Conservation (phyloP, 1,140 invertebrate species). For the Dolichoris vasculosae region DNA sequence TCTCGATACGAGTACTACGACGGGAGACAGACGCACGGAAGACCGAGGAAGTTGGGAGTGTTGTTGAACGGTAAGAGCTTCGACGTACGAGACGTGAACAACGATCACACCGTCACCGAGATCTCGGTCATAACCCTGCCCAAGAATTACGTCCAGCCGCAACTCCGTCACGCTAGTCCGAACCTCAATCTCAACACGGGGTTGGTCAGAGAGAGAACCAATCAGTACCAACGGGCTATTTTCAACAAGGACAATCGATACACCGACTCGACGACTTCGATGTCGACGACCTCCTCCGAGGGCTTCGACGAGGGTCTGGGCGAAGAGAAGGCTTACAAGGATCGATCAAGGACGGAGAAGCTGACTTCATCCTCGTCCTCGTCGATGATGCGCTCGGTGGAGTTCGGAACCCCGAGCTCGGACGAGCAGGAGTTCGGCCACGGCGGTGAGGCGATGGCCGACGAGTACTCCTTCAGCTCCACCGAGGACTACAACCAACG, state of each 20-base stretch:
- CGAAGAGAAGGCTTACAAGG: constrained; percentile 75
- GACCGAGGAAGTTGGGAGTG: constrained; percentile 76
- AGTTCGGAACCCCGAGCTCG: constrained; percentile 72
- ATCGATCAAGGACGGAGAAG: constrained; percentile 72
- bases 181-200: constrained; percentile 64
- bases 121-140: constrained; percentile 77
- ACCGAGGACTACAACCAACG: constrained; percentile 68
- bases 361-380: constrained; percentile 9
- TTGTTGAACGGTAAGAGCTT: constrained; percentile 77
- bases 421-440: constrained; percentile 73
- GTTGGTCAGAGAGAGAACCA: constrained; percentile 72
- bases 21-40: constrained; percentile 52
- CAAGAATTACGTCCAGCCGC: constrained; percentile 63
- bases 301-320: constrained; percentile 74
- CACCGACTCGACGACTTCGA: constrained; percentile 64
- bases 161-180: neutral
- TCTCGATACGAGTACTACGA: constrained; percentile 63
- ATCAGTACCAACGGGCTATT: constrained; percentile 74
- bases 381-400: constrained; percentile 45
- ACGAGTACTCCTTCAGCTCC: constrained; percentile 78
- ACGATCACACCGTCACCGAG: constrained; percentile 76
- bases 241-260: constrained; percentile 72
- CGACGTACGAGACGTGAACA: constrained; percentile 77
- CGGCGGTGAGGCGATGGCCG: constrained; percentile 81
- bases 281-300: constrained; percentile 75